Conservation (phyloP, 2,113 vertebrate species). For the Panurus biarmicus region DNA sequence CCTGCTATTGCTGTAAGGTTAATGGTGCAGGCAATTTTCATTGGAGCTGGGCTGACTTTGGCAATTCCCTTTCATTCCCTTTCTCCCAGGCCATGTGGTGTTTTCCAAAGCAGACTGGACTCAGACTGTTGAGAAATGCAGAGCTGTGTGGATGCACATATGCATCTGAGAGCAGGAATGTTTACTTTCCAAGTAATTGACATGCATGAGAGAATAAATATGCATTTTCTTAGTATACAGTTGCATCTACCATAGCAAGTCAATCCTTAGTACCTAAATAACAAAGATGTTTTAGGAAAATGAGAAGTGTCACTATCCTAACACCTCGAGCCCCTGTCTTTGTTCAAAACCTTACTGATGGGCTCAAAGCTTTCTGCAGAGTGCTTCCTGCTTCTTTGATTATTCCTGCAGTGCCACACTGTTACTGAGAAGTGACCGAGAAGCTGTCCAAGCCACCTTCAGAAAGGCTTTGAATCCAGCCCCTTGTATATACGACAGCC, state of each 20-base stretch:
- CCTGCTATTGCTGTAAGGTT: neutral
- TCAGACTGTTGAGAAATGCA: neutral
- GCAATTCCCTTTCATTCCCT: neutral
- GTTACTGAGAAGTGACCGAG: neutral
- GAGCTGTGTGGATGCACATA: neutral
- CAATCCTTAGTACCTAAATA: neutral
- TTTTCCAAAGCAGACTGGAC: neutral
- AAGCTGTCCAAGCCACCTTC: neutral
- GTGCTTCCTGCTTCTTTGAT: neutral
- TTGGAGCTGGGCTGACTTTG: neutral
- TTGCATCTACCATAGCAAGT: neutral
- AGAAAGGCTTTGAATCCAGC: neutral
- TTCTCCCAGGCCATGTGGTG: neutral
- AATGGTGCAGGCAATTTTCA: neutral
- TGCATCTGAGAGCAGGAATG: neutral
- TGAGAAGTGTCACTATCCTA: neutral
- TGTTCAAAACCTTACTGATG: neutral
- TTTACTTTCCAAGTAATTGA: neutral
- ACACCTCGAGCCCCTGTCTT: neutral
- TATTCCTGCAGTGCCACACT: neutral
- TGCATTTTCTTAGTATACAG: neutral
- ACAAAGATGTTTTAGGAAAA: neutral
- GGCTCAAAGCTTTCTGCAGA: neutral
- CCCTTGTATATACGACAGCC: neutral
- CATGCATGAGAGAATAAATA: neutral